A percentile compares a stretch with the other conserved stretches of the same genome.
Evolutionary conservation across 2,113 vertebrate genomes (phyloP).

Genomic region (Glareola pratincola): DNA sequence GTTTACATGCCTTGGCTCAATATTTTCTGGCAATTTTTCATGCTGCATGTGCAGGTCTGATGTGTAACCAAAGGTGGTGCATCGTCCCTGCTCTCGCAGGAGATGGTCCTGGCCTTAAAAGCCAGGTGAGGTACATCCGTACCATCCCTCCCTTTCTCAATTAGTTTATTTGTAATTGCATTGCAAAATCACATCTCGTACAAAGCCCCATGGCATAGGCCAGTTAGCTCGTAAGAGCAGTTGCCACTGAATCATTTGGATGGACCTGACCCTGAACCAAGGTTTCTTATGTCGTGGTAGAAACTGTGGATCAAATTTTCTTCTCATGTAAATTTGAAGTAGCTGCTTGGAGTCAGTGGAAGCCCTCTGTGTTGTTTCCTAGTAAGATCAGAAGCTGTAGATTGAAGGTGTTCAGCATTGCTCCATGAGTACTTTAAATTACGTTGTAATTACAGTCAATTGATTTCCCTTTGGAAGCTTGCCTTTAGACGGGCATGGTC

Average conservation of each 20-base stretch:
- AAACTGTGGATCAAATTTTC: background rate
- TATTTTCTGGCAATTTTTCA: background rate
- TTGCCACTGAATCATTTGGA: background rate
- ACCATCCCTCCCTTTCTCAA: background rate
- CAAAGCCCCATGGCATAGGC: background rate
- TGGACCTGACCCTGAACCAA: background rate
- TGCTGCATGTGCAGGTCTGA: background rate
- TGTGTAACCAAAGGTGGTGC: background rate
- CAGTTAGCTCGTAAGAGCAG: background rate
- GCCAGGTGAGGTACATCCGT: background rate
- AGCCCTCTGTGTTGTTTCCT: background rate
- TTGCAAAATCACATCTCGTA: background rate
- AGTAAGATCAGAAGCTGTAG: background rate
- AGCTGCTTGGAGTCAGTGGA: background rate
- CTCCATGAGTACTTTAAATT: background rate
- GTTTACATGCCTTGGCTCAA: background rate
- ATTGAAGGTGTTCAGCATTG: background rate
- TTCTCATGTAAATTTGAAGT: background rate
- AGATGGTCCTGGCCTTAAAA: background rate
- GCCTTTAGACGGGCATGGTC: background rate
- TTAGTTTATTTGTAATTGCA: background rate
- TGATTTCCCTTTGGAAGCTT: background rate
- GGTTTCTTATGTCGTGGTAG: background rate
- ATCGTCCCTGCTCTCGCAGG: accelerated
- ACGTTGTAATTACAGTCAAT: background rate